Base-by-base conservation (phyloP, 2,113 vertebrate genomes). In the Ictalurus furcatus region DNA sequence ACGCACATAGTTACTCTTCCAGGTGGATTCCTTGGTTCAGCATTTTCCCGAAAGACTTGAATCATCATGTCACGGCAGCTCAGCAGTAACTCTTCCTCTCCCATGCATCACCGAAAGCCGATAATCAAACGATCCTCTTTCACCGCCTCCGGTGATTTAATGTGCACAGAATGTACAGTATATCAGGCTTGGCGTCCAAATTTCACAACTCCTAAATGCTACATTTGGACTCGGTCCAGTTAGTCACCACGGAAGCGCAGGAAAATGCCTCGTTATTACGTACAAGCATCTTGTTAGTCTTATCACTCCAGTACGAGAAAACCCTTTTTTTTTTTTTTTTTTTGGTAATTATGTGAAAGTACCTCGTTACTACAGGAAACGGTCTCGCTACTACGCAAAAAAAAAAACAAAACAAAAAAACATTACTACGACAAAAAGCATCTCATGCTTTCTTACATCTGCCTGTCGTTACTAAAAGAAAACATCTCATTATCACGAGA, bases 1-100 rank as follows among this genome's bases (percentile, higher is more conserved):
- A 16, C 44, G 73, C 40, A 28, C 17, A 4, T 44, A 34, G 48
- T 34, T 30, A 81, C 44, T 87, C 78, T 56, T 71, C 79, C 65
- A 30, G 65, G 63, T 56, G 28, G 65, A 84, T 71, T 74, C 65
- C 30, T n/a, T 1, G 63, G 1, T 54, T 88, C 87, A 88, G 87
- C 87, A 58, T 19, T 79, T 82, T 86, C 85, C 56, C 34, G 4
- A 23, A 83, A 83, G 78, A 52, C 48, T 71, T 69, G 23, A 65
- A 78, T 79, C 65, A 52, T 80, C 80, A 74, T n/a, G 25, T 37
- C 81, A 61, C 21, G 13, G 28, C 52, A 61, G 54, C 67, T 84
- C 87, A 74, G 87, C 67, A 74, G 54, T 83, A 74, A 61, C 80
- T 84, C 30, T 81, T 34, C 63, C 28, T 81, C 17, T 30, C 28